phyloP scores from a whole-genome alignment of 2,113 vertebrate genomes.

The Seriola quinqueradiata region DNA sequence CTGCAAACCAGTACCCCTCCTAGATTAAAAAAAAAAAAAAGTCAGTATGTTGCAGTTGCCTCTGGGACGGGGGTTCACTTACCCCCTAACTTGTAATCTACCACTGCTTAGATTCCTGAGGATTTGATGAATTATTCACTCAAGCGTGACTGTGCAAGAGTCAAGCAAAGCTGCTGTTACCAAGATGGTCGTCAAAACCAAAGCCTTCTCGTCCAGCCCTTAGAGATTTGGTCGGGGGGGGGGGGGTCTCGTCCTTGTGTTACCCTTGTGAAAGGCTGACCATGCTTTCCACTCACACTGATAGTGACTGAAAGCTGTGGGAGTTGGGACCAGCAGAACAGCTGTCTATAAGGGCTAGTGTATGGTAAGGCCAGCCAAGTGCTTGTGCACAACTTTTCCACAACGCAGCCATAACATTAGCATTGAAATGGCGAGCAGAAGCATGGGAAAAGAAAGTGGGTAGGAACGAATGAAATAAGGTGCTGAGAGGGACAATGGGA shows the following conservation, averaged over 20 bases:
- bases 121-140: constrained; percentile 4
- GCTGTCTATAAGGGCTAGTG: background rate
- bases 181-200: background rate
- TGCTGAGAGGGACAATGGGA: background rate
- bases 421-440: constrained; percentile 23
- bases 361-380: background rate
- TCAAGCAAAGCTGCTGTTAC: constrained; percentile 6
- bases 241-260: background rate
- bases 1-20: background rate
- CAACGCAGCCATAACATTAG: constrained; percentile 35
- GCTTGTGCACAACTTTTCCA: background rate
- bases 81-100: background rate
- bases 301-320: background rate
- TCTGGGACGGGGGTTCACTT: background rate
- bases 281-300: background rate
- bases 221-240: background rate
- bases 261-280: background rate
- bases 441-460: constrained; percentile 6
- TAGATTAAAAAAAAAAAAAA: background rate
- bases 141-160: background rate
- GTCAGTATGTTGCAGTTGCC: background rate
- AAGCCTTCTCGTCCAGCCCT: background rate
- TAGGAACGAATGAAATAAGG: background rate
- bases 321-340: background rate
- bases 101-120: background rate